These are phyloP conservation scores for Nephrocerus scutellatus DNA, from an alignment of 2,888 invertebrate genomes.

Conservation along the genomic window DNA sequence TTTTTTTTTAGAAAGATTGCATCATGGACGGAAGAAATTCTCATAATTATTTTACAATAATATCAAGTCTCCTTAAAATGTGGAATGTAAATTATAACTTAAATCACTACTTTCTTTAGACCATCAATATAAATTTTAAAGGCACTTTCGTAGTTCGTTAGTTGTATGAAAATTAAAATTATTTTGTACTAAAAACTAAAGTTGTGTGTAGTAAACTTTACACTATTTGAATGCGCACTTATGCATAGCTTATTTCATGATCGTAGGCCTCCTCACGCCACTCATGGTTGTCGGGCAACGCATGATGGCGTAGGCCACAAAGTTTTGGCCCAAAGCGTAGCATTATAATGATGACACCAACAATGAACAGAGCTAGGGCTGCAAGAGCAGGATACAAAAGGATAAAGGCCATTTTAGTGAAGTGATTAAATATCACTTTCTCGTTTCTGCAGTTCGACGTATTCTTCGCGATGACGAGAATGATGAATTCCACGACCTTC, in stretches of 20 bases:
- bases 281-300: slow-evolving; percentile 58
- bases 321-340: slow-evolving; percentile 66
- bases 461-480: slow-evolving; percentile 45
- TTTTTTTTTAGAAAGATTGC: no score
- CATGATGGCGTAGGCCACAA: slow-evolving; percentile 63
- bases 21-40: no score
- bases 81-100: no score
- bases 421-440: slow-evolving; percentile 69
- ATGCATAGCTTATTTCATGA: slow-evolving; percentile 46
- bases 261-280: slow-evolving; percentile 55
- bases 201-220: background rate
- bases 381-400: slow-evolving; percentile 73
- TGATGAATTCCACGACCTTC: slow-evolving; percentile 39
- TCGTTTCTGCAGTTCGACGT: slow-evolving; percentile 63
- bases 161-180: background rate
- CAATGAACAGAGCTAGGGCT: slow-evolving; percentile 63
- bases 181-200: background rate
- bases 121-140: no score
- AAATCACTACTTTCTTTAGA: no score
- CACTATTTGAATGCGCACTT: slow-evolving; percentile 18
- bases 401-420: slow-evolving; percentile 57
- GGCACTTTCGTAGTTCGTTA: no score
- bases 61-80: no score
- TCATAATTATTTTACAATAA: no score
- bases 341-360: slow-evolving; percentile 67